Base-by-base conservation (phyloP, 2,888 invertebrate genomes). In the Odontocolon sp. region DNA sequence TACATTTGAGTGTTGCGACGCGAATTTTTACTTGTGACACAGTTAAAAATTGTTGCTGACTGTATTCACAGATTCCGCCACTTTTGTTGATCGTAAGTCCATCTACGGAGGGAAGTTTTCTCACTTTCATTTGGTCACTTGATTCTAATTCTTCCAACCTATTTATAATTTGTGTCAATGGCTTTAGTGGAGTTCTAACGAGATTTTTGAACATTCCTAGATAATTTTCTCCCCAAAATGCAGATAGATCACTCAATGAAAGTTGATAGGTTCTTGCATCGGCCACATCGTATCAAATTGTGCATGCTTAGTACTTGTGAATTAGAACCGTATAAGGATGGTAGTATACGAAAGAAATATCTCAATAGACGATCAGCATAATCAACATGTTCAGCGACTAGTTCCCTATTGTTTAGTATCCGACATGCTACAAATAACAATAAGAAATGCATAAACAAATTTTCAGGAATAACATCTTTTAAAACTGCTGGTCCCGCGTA, bases 401-500 rank as follows among this genome's bases (percentile, higher is more conserved):
- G 6, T 8, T 50, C 28, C 14, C 23, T 11, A 50, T 50, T 11
- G 28, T 50, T 50, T 0, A 50, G 50, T n/a, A 50, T 50, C 5
- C 28, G 26, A 50, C 14, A 11, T 28, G 50, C 28, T 8, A 14
- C 26, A 28, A 50, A 50, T 28, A 50, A 50, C 11, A 18, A 2
- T 11, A 50, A 11, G 14, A 50, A 50, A 14, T 50, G 50, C 5
- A 23, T 4, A n/a, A 11, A 50, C 3, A 11, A 50, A 11, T 50
- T 26, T 14, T 26, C 0, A 2, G 18, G 36, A 33, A 21, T 31
- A 31, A 31, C 36, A 77, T 11, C 8, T 56, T 57, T 81, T 80
- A 78, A 66, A 1, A 78, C 42, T 40, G 80, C 50, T 6, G 64
- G 50, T 9, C 64, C 72, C 50, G 26, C 16, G 16, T 82, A 80